A percentile compares a stretch with the other conserved stretches of the same genome.
Evolutionary conservation across 2,888 invertebrate genomes (phyloP).

Genomic region (Mesorhabditis belari): DNA sequence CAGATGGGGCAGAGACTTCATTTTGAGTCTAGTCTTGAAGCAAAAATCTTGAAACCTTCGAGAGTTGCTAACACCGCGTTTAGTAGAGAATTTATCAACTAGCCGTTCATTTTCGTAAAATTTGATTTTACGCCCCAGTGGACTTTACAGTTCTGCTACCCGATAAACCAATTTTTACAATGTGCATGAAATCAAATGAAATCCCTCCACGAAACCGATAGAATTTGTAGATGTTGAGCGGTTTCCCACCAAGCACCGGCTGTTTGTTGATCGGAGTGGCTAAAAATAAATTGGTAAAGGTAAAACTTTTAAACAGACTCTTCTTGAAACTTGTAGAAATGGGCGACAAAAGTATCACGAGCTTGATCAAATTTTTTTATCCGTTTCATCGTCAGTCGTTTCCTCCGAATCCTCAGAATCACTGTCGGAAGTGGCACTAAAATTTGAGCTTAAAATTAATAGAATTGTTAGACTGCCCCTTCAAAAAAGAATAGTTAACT

Average conservation of each 20-base stretch:
- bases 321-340: constrained; percentile 96
- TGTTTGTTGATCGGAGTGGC: constrained; percentile 85
- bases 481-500: not conserved
- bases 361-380: constrained; percentile 17
- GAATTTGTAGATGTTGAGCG: constrained; percentile 82
- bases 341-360: constrained; percentile 85
- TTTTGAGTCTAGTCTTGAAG: no score
- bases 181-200: no score
- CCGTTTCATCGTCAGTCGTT: constrained; percentile 10
- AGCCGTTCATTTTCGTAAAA: no score
- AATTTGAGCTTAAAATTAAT: not conserved
- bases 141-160: no score
- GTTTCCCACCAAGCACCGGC: constrained; percentile 81
- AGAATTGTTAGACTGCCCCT: not conserved
- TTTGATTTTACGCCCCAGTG: no score
- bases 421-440: constrained; percentile 3
- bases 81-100: no score
- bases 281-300: constrained; percentile 17
- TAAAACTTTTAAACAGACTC: constrained; percentile 67
- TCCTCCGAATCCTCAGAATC: constrained; percentile 7
- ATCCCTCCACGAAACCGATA: no score
- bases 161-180: no score
- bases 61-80: no score
- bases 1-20: no score
- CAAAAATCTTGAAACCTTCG: no score